Conservation (phyloP, 2,797 vertebrate species). For the Lophotriccus pileatus region DNA sequence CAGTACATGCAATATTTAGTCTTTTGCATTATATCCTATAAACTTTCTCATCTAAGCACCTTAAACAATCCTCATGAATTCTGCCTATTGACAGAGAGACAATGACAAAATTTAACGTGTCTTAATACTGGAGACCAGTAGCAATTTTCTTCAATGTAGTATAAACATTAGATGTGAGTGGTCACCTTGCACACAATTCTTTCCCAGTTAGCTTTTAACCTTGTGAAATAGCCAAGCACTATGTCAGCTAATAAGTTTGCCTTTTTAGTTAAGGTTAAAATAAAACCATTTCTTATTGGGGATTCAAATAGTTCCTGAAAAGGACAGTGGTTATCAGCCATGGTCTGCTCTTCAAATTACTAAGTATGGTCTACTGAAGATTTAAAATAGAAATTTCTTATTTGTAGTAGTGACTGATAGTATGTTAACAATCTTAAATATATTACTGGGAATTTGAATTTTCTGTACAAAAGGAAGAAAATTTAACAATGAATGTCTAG, state of each 20-base stretch:
- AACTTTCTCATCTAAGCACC: background rate
- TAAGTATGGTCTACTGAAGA: background rate
- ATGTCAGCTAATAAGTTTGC: background rate
- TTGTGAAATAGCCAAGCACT: background rate
- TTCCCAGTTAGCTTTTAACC: background rate
- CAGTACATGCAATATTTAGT: background rate
- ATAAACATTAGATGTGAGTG: accelerated
- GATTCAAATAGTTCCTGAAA: background rate
- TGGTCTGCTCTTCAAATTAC: background rate
- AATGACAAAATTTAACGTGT: background rate
- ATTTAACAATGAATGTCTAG: background rate
- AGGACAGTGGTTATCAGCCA: background rate
- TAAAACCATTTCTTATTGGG: background rate
- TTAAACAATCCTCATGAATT: background rate
- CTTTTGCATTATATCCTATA: background rate
- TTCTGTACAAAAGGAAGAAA: background rate
- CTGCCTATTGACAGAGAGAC: background rate
- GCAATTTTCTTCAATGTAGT: background rate
- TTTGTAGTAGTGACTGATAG: background rate
- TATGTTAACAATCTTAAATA: background rate
- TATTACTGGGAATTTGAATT: background rate
- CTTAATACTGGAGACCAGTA: background rate
- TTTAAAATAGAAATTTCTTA: background rate
- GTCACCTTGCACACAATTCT: background rate
- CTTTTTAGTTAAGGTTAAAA: background rate